These are phyloP conservation scores for Nothocercus nigrocapillus DNA, from an alignment of 2,113 vertebrate species.

Conservation along the genomic window DNA sequence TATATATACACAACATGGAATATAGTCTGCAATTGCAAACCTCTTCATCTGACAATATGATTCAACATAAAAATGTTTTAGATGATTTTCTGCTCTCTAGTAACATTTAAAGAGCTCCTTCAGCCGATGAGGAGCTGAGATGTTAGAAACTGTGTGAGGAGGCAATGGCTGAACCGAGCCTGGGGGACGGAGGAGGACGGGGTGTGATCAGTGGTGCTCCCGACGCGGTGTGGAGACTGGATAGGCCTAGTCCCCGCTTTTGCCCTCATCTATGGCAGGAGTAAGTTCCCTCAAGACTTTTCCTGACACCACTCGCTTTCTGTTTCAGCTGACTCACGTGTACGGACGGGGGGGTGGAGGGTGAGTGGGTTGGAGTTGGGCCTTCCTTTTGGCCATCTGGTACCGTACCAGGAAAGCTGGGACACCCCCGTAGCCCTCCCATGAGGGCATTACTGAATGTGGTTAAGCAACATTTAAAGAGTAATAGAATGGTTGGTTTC, in stretches of 20 bases:
- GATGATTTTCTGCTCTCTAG: neutral
- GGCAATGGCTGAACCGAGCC: neutral
- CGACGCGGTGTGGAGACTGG: neutral
- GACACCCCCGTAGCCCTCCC: neutral
- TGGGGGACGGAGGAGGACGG: neutral
- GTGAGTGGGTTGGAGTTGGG: neutral
- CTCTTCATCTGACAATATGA: constrained; percentile 29
- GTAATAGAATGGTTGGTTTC: neutral
- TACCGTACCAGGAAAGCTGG: neutral
- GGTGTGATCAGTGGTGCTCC: neutral
- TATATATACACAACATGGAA: neutral
- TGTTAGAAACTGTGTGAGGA: neutral
- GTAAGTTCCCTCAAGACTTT: neutral
- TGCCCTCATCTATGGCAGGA: neutral
- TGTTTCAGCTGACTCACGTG: neutral
- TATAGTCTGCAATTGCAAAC: constrained; percentile 31
- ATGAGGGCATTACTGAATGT: neutral
- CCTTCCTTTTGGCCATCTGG: neutral
- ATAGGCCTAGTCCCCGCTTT: neutral
- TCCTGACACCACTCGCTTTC: neutral
- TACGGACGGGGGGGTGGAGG: neutral
- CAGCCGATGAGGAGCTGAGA: neutral
- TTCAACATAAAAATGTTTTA: constrained; percentile 23
- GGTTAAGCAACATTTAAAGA: neutral
- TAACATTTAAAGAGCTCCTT: neutral